Evolutionary conservation across 2,113 vertebrate species (phyloP).

Genomic region (Lepisosteus oculatus): DNA sequence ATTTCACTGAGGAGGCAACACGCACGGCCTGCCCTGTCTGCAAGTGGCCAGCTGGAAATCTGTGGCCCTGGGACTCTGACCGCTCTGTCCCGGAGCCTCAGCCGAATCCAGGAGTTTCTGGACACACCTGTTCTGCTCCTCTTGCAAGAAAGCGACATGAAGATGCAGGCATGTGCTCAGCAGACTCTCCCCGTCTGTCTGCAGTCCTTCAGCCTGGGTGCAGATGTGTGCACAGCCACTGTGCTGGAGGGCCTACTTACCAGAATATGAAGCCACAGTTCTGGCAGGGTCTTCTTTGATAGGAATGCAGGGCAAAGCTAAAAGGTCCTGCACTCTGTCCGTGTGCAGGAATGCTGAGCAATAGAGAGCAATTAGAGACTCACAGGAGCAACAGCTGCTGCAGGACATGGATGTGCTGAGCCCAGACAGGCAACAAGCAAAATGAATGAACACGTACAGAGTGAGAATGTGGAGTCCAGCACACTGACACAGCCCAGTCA

Average conservation of each 20-base stretch:
- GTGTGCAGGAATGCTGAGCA: conserved; percentile 5
- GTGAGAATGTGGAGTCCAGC: background rate
- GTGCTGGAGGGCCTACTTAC: background rate
- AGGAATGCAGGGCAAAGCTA: conserved; percentile 8
- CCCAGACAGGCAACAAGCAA: background rate
- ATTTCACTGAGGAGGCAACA: no score
- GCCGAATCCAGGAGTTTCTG: no score
- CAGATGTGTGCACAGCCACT: background rate
- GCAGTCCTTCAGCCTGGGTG: no score
- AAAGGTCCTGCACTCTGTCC: background rate
- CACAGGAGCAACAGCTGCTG: background rate
- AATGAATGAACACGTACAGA: background rate
- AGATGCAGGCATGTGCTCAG: no score
- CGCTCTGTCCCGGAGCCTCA: no score
- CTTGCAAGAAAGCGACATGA: no score
- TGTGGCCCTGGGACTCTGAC: no score
- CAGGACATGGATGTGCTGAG: background rate
- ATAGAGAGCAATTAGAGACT: background rate
- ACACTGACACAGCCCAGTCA: no score
- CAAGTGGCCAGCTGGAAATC: no score
- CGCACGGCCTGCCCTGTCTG: no score
- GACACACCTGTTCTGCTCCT: no score
- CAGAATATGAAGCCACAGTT: background rate
- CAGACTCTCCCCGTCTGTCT: no score
- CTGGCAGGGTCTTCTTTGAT: background rate